Conservation (phyloP, 2,113 vertebrate genomes). For the Stictonetta naevosa region DNA sequence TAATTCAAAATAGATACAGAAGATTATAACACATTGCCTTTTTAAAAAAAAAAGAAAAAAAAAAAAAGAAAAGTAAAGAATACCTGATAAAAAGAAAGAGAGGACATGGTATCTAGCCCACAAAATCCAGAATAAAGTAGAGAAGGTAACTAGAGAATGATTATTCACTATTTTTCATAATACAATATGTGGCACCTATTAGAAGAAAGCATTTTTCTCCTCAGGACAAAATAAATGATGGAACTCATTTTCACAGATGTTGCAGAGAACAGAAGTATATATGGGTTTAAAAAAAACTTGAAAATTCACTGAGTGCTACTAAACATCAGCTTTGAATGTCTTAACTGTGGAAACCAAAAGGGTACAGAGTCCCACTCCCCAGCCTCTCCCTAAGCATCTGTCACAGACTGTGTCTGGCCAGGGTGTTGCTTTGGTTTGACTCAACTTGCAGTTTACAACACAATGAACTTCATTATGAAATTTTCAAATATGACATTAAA, state of each 20-base stretch:
- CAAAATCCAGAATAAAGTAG: neutral
- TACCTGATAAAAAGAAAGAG: neutral
- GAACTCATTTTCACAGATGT: neutral
- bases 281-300: neutral
- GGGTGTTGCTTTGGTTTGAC: constrained; percentile 21
- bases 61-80: neutral
- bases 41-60: too few relatives aligned
- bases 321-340: neutral
- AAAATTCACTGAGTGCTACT: neutral
- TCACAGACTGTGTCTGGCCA: neutral
- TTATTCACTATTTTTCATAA: constrained; percentile 5
- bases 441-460: neutral
- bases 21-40: neutral
- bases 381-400: neutral
- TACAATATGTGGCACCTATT: neutral
- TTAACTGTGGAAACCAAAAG: neutral
- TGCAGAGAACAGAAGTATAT: neutral
- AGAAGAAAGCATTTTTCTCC: constrained; percentile 14
- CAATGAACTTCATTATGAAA: neutral
- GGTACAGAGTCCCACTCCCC: neutral
- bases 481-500: neutral
- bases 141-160: neutral
- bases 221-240: neutral
- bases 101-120: neutral
- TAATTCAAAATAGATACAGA: constrained; percentile 21